Evolutionary conservation across 2,113 vertebrate species (phyloP).

Genomic region (Platanista minor): DNA sequence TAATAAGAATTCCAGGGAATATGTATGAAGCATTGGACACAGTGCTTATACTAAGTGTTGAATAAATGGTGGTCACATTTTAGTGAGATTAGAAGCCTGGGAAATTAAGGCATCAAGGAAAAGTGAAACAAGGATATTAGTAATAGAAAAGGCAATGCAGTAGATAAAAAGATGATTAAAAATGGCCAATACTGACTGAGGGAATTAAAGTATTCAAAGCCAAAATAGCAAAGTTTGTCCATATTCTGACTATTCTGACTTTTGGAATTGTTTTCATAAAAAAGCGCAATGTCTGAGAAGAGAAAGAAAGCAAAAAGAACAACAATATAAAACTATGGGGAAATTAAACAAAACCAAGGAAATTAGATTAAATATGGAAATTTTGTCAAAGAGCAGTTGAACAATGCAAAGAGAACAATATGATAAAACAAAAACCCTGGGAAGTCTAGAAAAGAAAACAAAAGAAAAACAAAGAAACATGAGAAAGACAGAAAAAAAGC

Average conservation of each 20-base stretch:
- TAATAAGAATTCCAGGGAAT: not conserved
- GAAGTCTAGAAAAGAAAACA: slow-evolving; percentile 37
- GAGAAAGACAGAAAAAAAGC: not conserved
- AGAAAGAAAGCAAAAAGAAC: not conserved
- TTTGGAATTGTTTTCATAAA: slow-evolving; percentile 1
- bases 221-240: not conserved
- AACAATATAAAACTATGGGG: not conserved
- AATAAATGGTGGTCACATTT: not conserved
- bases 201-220: not conserved
- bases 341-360: slow-evolving; percentile 22
- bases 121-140: not conserved
- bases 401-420: slow-evolving; percentile 32
- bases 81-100: not conserved
- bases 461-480: slow-evolving; percentile 40
- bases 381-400: slow-evolving; percentile 11
- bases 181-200: not conserved
- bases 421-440: slow-evolving; percentile 34
- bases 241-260: not conserved
- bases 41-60: not conserved
- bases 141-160: not conserved
- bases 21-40: not conserved
- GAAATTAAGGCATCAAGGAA: not conserved
- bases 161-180: not conserved
- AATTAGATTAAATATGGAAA: slow-evolving; percentile 41
- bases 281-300: not conserved